A percentile compares a stretch with the other conserved stretches of the same genome.
These are phyloP conservation scores for Oxyteleia sp. DNA, from an alignment of 2,888 invertebrate genomes.

Conservation along the genomic window DNA sequence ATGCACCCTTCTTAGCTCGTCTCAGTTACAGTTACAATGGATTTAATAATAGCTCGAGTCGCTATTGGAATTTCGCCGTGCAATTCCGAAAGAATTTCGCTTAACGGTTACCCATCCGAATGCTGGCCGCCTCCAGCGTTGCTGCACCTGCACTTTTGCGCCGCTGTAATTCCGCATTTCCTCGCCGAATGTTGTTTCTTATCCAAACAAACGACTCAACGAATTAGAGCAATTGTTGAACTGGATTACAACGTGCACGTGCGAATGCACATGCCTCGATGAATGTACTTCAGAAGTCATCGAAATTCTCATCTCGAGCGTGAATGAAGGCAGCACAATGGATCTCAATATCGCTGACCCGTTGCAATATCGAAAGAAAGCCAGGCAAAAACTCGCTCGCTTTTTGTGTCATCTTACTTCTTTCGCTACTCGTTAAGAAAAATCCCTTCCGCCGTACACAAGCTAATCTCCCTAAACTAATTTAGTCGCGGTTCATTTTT, in stretches of 20 bases:
- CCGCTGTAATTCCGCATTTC: background rate
- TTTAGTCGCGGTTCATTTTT: constrained; percentile 27
- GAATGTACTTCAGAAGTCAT: constrained; percentile 63
- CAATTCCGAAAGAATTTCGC: too few relatives aligned
- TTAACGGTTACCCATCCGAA: too few relatives aligned
- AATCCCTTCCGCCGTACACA: constrained; percentile 23
- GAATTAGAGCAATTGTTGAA: constrained; percentile 62
- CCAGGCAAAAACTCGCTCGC: constrained; percentile 55
- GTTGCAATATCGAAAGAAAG: constrained; percentile 70
- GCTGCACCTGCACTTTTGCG: too few relatives aligned
- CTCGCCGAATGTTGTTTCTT: background rate
- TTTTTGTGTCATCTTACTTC: constrained; percentile 59
- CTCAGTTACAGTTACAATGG: too few relatives aligned
- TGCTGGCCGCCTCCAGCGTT: too few relatives aligned
- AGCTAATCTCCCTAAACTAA: constrained; percentile 20
- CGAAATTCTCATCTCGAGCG: constrained; percentile 69
- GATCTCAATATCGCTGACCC: constrained; percentile 71
- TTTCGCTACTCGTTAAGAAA: constrained; percentile 40
- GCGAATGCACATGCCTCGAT: constrained; percentile 54
- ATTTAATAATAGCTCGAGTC: too few relatives aligned
- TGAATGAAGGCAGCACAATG: constrained; percentile 64
- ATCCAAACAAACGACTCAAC: constrained; percentile 37
- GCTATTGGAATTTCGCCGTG: too few relatives aligned
- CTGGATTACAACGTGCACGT: constrained; percentile 58
- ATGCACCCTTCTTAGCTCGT: too few relatives aligned